Evolutionary conservation across 2,113 vertebrate species (phyloP).

Genomic region (Martes martes): DNA sequence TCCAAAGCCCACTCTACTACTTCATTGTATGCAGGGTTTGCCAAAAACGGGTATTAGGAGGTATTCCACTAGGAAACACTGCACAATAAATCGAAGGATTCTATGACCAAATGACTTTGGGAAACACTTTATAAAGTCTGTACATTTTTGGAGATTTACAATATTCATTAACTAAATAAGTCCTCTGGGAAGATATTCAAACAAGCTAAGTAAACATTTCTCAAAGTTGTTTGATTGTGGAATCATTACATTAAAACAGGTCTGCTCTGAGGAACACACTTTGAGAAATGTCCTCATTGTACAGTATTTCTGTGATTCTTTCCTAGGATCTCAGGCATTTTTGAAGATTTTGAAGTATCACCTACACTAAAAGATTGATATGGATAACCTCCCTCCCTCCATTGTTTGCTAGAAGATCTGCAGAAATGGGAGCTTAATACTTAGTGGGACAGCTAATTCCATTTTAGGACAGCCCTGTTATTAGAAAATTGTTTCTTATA

Average conservation of each 20-base stretch:
- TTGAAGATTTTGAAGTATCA: background rate
- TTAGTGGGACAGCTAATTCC: background rate
- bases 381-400: background rate
- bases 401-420: background rate
- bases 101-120: background rate
- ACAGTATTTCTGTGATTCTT: background rate
- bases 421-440: background rate
- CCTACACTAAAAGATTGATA: background rate
- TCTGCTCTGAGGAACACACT: background rate
- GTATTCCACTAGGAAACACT: background rate
- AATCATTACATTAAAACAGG: background rate
- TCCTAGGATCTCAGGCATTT: background rate
- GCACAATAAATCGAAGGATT: background rate
- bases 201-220: background rate
- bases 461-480: background rate
- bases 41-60: background rate
- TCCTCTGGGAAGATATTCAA: background rate
- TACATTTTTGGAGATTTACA: background rate
- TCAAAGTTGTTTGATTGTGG: background rate
- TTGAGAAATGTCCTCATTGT: background rate
- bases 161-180: background rate
- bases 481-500: background rate
- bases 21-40: background rate
- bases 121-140: background rate
- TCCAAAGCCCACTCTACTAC: background rate